Percentiles rank a stretch among this genome's conserved stretches.
Conservation (phyloP, 2,113 vertebrate genomes). For the Dipodomys spectabilis region DNA sequence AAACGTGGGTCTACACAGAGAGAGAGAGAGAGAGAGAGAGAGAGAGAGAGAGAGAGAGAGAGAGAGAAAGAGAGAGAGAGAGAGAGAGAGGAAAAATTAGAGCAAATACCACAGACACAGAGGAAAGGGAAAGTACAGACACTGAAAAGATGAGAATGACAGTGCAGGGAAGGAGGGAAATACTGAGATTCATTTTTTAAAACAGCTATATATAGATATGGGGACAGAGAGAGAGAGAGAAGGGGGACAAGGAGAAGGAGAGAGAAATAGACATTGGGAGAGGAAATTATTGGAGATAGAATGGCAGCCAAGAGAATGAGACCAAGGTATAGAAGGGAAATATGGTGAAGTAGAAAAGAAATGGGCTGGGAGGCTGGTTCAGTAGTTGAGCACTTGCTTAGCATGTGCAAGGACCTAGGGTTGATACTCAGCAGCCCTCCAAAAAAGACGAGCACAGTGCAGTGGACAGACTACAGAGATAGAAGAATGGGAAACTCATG, state of each 20-base stretch:
- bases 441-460: neutral
- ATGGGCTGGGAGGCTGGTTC: neutral
- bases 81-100: too few species aligned
- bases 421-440: neutral
- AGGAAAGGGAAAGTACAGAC: neutral
- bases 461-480: neutral
- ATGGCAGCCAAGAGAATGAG: neutral
- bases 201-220: neutral
- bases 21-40: neutral
- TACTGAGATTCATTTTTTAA: neutral
- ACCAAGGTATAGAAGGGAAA: constrained; percentile 12
- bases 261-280: neutral
- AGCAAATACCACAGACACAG: neutral
- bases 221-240: neutral
- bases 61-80: neutral
- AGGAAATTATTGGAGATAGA: neutral
- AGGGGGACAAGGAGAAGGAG: neutral
- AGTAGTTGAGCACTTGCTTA: neutral
- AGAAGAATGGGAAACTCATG: neutral
- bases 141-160: neutral
- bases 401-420: neutral
- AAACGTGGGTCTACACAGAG: constrained; percentile 15
- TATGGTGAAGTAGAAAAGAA: neutral
- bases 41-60: neutral
- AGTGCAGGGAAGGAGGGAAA: neutral